Base-by-base conservation (phyloP, 64 coral and sea anemone genomes). In the Hydrozoanthus tunicans region DNA sequence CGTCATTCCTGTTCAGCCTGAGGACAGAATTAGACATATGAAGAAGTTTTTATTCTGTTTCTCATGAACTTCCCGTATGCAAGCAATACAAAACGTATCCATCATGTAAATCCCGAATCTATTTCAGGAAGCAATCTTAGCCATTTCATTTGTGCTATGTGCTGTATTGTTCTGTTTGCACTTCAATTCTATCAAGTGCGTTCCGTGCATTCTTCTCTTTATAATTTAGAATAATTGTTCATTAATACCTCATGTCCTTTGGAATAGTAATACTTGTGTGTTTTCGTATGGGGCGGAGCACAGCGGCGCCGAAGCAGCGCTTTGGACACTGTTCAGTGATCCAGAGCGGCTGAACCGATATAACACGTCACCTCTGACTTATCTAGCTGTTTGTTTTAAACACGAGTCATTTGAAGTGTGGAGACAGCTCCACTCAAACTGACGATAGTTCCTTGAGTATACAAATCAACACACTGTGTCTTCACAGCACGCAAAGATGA, bases 101-200 rank as follows among this genome's bases (percentile, higher is more conserved):
- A 53, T 82, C 27, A 43, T 13, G 24, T 26, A 53, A 64, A 53
- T 64, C 32, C 63, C 60, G 4, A 88, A 75, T 17, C 84, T 74
- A 88, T 88, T 88, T 51, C 69, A 88, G 84, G 56, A 73, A 88
- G 68, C 84, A 73, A 59, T 88, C 56, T 20, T 88, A 88, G 84
- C 27, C 68, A 88, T 73, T 59, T 88, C 53, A 26, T n/a, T 23
- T 26, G 8, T 74, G 56, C 59, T 75, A 75, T 88, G 56, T 4
- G 23, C 9, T 14, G 55, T 88, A 88, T 88, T 88, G 56, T 88
- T 24, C 74, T 88, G 84, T 88, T 73, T 88, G 84, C 69, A 75
- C 69, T 56, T 75, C 84, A 58, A 60, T 88, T 74, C 68, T 59
- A 43, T 75, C 54, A 75, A 88, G 25, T 88, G 69, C 84, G 84